These are phyloP conservation scores for Rhopalosiphum nymphaeae DNA, from an alignment of 2,888 invertebrate genomes.

Conservation along the genomic window DNA sequence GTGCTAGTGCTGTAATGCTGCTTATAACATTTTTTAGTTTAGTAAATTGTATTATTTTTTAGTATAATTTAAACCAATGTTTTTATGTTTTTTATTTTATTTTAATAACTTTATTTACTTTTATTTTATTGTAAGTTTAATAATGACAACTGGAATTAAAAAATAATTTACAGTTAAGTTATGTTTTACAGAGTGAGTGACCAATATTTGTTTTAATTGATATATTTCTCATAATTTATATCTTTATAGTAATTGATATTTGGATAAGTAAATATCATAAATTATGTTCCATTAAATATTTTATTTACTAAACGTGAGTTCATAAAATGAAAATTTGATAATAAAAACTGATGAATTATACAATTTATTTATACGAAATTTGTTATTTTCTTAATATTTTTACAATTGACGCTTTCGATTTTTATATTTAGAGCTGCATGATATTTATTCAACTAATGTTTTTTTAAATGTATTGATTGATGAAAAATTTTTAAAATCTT, in stretches of 20 bases:
- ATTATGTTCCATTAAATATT: not conserved
- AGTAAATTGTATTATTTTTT: not conserved
- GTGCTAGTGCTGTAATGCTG: not conserved
- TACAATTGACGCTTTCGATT: too few species aligned
- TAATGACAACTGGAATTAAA: not conserved
- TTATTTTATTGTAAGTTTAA: not conserved
- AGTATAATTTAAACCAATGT: not conserved
- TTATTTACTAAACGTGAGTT: too few species aligned
- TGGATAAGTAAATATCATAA: not conserved
- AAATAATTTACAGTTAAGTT: not conserved
- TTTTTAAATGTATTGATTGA: not conserved
- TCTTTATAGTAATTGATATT: not conserved
- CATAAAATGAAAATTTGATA: not conserved
- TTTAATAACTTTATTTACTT: not conserved
- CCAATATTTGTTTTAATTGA: not conserved
- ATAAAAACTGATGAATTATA: not conserved
- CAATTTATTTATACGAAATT: not conserved
- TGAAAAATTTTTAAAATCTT: not conserved
- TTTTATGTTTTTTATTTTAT: not conserved
- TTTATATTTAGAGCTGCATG: not conserved
- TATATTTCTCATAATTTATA: not conserved
- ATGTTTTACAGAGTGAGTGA: not conserved
- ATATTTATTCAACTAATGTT: not conserved
- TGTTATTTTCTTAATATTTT: not conserved
- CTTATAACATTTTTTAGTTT: not conserved